phyloP scores from a whole-genome alignment of 2,888 invertebrate genomes.

The Scaptomyza cyrtandrae region DNA sequence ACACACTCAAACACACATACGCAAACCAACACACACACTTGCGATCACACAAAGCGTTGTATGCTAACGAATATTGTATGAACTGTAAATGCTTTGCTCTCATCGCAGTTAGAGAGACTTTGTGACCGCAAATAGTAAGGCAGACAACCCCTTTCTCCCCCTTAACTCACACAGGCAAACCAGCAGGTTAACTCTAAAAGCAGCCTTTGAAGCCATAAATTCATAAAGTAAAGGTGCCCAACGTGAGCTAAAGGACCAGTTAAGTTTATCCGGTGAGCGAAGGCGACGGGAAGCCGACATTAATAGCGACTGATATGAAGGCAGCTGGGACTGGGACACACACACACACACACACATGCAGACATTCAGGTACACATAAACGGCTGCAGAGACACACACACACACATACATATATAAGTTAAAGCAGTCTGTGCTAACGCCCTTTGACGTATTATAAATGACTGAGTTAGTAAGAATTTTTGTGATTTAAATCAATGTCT shows the following conservation, averaged over 20 bases:
- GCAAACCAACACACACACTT: not conserved
- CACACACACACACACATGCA: conserved; percentile 1
- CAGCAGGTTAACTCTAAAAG: conserved; percentile 63
- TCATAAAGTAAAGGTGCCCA: conserved; percentile 52
- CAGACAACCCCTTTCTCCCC: not conserved
- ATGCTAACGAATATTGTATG: conserved; percentile 74
- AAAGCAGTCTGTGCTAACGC: conserved; percentile 1
- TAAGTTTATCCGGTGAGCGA: conserved; percentile 52
- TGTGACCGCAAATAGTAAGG: conserved; percentile 66
- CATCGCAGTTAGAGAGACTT: conserved; percentile 47
- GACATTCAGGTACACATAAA: not conserved
- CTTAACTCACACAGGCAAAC: conserved; percentile 1
- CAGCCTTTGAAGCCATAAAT: conserved; percentile 67
- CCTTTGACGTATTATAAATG: conserved; percentile 27
- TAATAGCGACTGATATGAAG: conserved; percentile 53
- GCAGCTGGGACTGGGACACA: conserved; percentile 39
- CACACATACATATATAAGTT: conserved; percentile 6
- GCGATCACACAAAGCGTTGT: conserved; percentile 46
- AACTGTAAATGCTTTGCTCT: conserved; percentile 60
- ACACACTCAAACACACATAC: conserved; percentile 1
- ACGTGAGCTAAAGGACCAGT: conserved; percentile 37
- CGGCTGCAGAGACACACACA: conserved; percentile 16
- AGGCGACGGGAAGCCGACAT: conserved; percentile 68
- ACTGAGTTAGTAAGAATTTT: conserved; percentile 12
- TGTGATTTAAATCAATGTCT: conserved; percentile 19